Conservation (phyloP, 2,888 invertebrate species). For the Chrysomela aeneicollis region DNA sequence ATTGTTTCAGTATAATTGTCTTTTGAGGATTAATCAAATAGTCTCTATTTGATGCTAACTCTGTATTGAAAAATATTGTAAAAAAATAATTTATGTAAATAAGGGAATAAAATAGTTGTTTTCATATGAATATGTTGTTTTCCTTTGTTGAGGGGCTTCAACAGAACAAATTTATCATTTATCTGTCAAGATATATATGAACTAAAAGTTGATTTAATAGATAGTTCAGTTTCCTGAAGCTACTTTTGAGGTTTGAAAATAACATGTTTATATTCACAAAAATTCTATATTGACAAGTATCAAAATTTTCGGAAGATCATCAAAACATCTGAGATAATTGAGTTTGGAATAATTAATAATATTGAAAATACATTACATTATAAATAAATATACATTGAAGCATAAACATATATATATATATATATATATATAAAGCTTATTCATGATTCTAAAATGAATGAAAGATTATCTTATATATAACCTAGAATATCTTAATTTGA, state of each 20-base stretch:
- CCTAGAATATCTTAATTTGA: too few relatives aligned
- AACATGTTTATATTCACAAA: conserved; percentile 25
- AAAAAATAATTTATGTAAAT: conserved; percentile 54
- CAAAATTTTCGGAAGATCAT: background rate
- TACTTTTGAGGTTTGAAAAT: too few relatives aligned
- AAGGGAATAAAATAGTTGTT: conserved; percentile 54
- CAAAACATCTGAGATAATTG: background rate
- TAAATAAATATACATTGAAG: background rate
- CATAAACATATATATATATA: too few relatives aligned
- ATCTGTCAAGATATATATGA: too few relatives aligned
- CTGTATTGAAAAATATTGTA: conserved; percentile 56
- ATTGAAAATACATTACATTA: background rate
- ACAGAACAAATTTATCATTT: too few relatives aligned
- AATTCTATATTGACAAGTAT: conserved; percentile 6
- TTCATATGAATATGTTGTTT: conserved; percentile 51
- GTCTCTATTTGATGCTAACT: conserved; percentile 59
- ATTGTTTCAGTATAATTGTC: conserved; percentile 49
- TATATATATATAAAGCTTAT: too few relatives aligned
- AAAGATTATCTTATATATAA: too few relatives aligned
- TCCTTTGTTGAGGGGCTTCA: conserved; percentile 35
- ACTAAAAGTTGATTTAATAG: too few relatives aligned
- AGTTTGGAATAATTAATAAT: background rate
- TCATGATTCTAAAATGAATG: too few relatives aligned
- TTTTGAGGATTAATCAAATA: conserved; percentile 47
- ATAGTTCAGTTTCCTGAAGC: too few relatives aligned